Percentiles rank a stretch among this genome's conserved stretches.
These are phyloP conservation scores for Gracilinanus agilis DNA, from an alignment of 2,113 vertebrate genomes.

Conservation along the genomic window DNA sequence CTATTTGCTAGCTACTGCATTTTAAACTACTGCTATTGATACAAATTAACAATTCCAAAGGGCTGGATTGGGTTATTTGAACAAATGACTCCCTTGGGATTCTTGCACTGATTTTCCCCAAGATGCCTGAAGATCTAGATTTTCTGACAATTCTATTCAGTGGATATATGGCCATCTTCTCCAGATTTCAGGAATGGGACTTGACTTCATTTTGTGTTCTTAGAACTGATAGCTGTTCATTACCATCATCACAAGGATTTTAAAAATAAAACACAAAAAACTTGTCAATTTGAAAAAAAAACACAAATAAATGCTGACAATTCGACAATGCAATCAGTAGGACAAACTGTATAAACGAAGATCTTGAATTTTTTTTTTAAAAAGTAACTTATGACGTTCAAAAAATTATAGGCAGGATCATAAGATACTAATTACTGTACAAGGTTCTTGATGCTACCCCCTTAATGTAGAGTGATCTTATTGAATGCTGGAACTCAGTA, in stretches of 20 bases:
- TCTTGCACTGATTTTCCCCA: conserved; percentile 97
- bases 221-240: conserved; percentile 93
- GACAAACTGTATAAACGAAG: conserved; percentile 89
- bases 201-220: conserved; percentile 97
- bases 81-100: conserved; percentile 93
- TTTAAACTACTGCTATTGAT: conserved; percentile 82
- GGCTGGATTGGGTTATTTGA: conserved; percentile 90
- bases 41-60: conserved; percentile 86
- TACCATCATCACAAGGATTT: conserved; percentile 95
- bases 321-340: conserved; percentile 91
- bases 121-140: conserved; percentile 95
- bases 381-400: conserved; percentile 93
- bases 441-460: conserved; percentile 98
- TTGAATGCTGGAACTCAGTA: conserved; percentile 98
- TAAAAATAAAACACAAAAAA: conserved; percentile 89
- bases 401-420: conserved; percentile 91
- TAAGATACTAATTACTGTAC: conserved; percentile 93
- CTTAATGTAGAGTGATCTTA: conserved; percentile 97
- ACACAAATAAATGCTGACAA: conserved; percentile 91
- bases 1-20: conserved; percentile 70
- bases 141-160: conserved; percentile 98
- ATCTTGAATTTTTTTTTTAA: conserved; percentile 85
- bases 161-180: conserved; percentile 95
- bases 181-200: conserved; percentile 97
- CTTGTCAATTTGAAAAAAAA: conserved; percentile 91